Base-by-base conservation (phyloP, 2,888 invertebrate genomes). In the Drosophila engyochracea region DNA sequence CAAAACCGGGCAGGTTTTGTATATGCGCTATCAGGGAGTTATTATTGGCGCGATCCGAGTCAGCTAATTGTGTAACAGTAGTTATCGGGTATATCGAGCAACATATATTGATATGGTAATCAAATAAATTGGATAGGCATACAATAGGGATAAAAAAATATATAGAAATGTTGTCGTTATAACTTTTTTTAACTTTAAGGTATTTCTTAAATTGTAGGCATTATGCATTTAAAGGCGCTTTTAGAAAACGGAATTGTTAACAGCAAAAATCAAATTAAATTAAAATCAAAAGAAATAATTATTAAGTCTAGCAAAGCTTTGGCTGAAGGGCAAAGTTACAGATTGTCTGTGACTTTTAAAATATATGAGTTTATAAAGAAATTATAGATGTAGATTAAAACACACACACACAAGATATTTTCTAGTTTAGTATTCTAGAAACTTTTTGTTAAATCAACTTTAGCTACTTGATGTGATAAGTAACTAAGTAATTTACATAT, bases 11-110 rank as follows among this genome's bases (percentile, higher is more conserved):
- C 91, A 96, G 94, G 94, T 95, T 95, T 94, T 95, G 95, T 94
- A 96, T 94, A 93, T 95, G 95, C 92, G 95, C 95, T 94, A 96
- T 95, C 93, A 96, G 94, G 91, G 95, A 95, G 94, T 95, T 95
- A 94, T 95, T 95, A 94, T 95, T 95, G 93, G 95, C 95, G 80
- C 91, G 92, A 93, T 93, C 93, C 90, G 93, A 93, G 88, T 93
- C 93, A 91, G 93, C 93, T 93, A 82, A 87, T 77, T 69, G 59
- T 74, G 58, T 52, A 52, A 67, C 41, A 33, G 39, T 49, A 47
- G 47, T 37, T 74, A 55, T 76, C 74, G 53, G 47, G 54, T 66
- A 65, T 72, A 53, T 64, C 70, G 65, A 77, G 74, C 73, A 81
- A 80, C 70, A 81, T 81, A 78, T 79, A 78, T 81, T 64, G 78